Evolutionary conservation across 2,113 vertebrate species (phyloP), one percentile per base, ranked within the genome.

Genomic region (Alosa alosa): DNA sequence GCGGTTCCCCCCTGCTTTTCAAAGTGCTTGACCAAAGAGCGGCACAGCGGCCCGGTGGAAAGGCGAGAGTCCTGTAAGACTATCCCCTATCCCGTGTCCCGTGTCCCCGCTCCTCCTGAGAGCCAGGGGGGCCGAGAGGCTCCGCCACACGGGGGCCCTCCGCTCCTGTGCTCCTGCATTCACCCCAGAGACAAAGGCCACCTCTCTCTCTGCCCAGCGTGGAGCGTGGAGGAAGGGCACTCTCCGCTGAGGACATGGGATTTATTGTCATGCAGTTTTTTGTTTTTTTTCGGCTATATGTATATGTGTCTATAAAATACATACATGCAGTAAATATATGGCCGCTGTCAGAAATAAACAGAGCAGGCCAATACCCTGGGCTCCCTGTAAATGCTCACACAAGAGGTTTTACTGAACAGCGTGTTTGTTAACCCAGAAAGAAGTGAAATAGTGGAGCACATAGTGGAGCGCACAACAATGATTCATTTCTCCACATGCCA

Each of bases 11-110:
- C 72, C 31, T 13, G 36, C 31, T 78, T 92, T 93, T 93, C 94
- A 95, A 94, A 95, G 94, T 91, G 92, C 89, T 92, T 90, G 90
- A 91, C 87, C 91, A 88, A 90, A 88, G 92, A 95, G 87, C 88
- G 90, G 64, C 82, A 86, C 89, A 8, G 60, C 36, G 31, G 31
- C 10, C 72, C 90, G 90, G 88, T 87, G 81, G 85, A 88, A 83
- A 75, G 89, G 46, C 87, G 86, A 86, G 89, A 81, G 89, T 91
- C 87, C 86, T 90, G 91, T 90, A 87, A 90, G 84, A 88, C 91
- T 93, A 94, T 94, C 94, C 3, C 46, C 3, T 52, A 3, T 52
- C 86, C 93, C 90, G 91, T 92, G 90, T 1, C 68, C 68, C 68
- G 15, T 18, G 5, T 91, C 89, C 90, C 31, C 31, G 31, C 31